Evolutionary conservation across 2,113 vertebrate genomes (phyloP).

Genomic region (Misgurnus mizolepis): DNA sequence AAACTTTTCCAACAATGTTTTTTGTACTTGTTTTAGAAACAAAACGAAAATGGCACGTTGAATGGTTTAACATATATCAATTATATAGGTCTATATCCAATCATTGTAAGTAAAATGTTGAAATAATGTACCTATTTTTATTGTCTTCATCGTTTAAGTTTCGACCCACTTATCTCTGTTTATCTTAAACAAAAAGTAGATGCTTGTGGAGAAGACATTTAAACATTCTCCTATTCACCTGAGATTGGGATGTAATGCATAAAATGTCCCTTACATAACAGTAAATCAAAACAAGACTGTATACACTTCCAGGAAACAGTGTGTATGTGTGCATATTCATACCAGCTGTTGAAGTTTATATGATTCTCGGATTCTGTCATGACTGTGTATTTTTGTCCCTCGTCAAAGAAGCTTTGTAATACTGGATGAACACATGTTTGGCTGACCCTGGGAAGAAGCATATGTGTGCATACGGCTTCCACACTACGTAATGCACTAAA

Average conservation of each 20-base stretch:
- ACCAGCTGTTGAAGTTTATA: background rate
- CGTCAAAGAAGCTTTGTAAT: constrained; percentile 14
- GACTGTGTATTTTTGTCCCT: constrained; percentile 27
- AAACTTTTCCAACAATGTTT: too few species aligned
- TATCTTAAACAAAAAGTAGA: background rate
- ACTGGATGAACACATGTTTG: constrained; percentile 16
- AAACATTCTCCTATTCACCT: background rate
- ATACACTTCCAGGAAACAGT: constrained; percentile 15
- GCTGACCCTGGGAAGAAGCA: constrained; percentile 17
- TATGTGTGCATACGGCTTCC: constrained; percentile 8
- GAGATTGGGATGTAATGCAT: background rate
- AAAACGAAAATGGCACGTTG: too few species aligned
- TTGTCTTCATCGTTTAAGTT: too few species aligned
- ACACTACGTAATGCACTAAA: background rate
- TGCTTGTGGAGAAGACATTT: background rate
- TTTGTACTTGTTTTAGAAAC: too few species aligned
- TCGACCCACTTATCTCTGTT: too few species aligned
- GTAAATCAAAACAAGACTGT: background rate
- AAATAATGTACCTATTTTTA: too few species aligned
- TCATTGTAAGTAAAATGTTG: too few species aligned
- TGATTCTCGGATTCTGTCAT: background rate
- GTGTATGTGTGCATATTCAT: background rate
- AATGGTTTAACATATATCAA: too few species aligned
- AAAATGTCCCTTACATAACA: background rate
- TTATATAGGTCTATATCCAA: too few species aligned